Conservation (phyloP, 2,797 vertebrate genomes). For the Brotula barbata region DNA sequence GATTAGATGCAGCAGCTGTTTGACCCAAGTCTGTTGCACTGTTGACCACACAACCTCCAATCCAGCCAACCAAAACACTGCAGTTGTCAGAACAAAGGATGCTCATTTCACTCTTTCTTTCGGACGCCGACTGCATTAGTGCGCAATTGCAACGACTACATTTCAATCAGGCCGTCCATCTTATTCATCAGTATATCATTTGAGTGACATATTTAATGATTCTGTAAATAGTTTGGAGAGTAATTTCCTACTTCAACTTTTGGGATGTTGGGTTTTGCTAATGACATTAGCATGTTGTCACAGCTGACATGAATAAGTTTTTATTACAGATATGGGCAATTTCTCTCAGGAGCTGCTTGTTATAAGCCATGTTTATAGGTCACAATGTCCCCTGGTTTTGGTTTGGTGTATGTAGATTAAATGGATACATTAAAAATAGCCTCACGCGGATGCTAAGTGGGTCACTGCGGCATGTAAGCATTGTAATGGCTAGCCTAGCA, state of each 20-base stretch:
- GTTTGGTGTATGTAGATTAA: not conserved
- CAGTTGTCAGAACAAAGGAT: constrained; percentile 20
- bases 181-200: constrained; percentile 5
- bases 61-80: constrained; percentile 30
- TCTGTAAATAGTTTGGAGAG: constrained; percentile 18
- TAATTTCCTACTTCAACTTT: constrained; percentile 21
- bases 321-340: too few species aligned
- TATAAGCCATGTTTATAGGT: not conserved
- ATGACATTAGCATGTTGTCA: constrained; percentile 23
- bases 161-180: too few species aligned
- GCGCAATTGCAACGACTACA: not conserved
- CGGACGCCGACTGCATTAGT: constrained; percentile 27
- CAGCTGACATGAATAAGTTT: not conserved
- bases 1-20: constrained; percentile 19
- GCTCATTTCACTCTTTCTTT: constrained; percentile 6
- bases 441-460: too few species aligned
- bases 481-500: too few species aligned
- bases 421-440: too few species aligned
- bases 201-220: constrained; percentile 7
- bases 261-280: constrained; percentile 16
- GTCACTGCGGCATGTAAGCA: not conserved
- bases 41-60: constrained; percentile 24
- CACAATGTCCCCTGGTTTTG: not conserved
- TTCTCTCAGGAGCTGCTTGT: not conserved
- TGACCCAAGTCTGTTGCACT: constrained; percentile 14